phyloP scores from a whole-genome alignment of 2,113 vertebrate species.

The Engystomops pustulosus region DNA sequence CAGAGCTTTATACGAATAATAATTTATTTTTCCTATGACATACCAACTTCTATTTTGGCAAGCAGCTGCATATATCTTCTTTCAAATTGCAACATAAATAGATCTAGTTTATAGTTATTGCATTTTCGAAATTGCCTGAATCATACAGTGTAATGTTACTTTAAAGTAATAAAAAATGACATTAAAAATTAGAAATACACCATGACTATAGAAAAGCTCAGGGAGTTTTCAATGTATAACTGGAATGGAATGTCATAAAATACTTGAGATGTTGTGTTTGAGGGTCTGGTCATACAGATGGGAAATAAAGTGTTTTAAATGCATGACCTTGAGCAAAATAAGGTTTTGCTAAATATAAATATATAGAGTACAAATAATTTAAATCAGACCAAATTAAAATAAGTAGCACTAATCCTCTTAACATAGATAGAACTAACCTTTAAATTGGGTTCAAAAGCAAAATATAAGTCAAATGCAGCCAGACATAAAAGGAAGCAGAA shows the following conservation, averaged over 20 bases:
- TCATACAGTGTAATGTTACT: neutral
- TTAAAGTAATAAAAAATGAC: constrained; percentile 27
- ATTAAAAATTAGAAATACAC: constrained; percentile 18
- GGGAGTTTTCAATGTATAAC: neutral
- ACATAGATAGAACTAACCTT: neutral
- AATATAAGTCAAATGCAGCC: neutral
- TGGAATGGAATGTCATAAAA: constrained; percentile 20
- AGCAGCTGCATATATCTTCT: neutral
- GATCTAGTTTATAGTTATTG: constrained; percentile 6
- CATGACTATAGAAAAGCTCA: constrained; percentile 1
- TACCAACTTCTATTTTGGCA: constrained; percentile 27
- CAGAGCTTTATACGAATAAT: neutral
- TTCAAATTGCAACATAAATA: constrained; percentile 8
- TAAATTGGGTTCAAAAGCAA: neutral
- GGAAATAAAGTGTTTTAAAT: neutral
- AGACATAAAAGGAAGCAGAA: no score
- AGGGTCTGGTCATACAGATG: neutral
- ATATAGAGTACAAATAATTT: neutral
- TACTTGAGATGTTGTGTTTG: neutral
- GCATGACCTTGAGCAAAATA: neutral
- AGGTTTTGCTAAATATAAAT: neutral
- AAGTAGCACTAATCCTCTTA: neutral
- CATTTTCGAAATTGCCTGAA: constrained; percentile 24
- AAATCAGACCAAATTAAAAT: neutral
- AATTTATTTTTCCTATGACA: constrained; percentile 12